Conservation (phyloP, 2,888 invertebrate species). For the Diogma glabrata region DNA sequence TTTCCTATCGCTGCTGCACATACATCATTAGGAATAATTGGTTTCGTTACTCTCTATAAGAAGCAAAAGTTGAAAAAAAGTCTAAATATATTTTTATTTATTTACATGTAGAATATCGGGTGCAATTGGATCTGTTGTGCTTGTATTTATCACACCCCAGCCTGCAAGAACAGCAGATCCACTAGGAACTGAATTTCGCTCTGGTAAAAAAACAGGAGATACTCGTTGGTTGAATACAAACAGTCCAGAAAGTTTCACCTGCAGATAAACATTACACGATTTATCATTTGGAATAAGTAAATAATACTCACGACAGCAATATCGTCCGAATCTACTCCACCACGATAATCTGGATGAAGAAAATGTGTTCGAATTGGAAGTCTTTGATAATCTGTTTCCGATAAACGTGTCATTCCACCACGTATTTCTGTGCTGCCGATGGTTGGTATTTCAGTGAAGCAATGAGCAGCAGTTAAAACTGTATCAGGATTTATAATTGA, state of each 20-base stretch:
- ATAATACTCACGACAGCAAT: slow-evolving; percentile 37
- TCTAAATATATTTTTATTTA: too few relatives aligned
- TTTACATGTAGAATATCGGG: slow-evolving; percentile 27
- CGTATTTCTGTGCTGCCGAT: slow-evolving; percentile 23
- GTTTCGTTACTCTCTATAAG: slow-evolving; percentile 27
- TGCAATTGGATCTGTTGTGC: slow-evolving; percentile 14
- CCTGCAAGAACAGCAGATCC: slow-evolving; percentile 34
- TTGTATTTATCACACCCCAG: slow-evolving; percentile 32
- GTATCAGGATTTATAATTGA: slow-evolving; percentile 32
- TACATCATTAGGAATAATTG: slow-evolving; percentile 23
- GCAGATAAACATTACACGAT: background rate
- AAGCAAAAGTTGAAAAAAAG: too few relatives aligned
- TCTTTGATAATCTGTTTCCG: slow-evolving; percentile 16
- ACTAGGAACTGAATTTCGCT: slow-evolving; percentile 22
- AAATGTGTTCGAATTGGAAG: slow-evolving; percentile 24
- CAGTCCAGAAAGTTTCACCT: slow-evolving; percentile 12
- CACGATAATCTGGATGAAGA: slow-evolving; percentile 28
- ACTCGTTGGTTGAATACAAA: slow-evolving; percentile 27
- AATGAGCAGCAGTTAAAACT: slow-evolving; percentile 36
- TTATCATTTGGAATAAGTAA: background rate
- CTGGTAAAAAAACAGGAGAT: slow-evolving; percentile 34
- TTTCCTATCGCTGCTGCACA: slow-evolving; percentile 23
- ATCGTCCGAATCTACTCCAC: slow-evolving; percentile 39
- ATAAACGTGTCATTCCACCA: slow-evolving; percentile 32
- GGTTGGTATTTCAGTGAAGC: slow-evolving; percentile 28